Evolutionary conservation across 1,140 invertebrate species (phyloP).

Genomic region (Micrasema minimum): DNA sequence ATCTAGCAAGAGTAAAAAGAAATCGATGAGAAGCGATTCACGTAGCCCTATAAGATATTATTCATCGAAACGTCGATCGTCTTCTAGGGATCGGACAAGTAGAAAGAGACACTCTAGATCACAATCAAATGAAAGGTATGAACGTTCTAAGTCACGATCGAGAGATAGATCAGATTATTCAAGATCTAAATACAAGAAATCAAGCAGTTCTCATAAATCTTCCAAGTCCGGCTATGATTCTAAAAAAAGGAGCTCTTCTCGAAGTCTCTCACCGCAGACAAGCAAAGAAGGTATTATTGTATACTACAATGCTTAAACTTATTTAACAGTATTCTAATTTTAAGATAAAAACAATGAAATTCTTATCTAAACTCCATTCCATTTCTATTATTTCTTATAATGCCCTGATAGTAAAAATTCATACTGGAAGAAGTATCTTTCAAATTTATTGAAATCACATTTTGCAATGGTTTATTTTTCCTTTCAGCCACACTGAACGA

Average conservation of each 20-base stretch:
- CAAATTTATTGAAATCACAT: too few relatives aligned
- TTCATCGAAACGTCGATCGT: constrained; percentile 35
- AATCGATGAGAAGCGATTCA: constrained; percentile 29
- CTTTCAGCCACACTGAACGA: constrained; percentile 21
- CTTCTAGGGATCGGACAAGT: constrained; percentile 36
- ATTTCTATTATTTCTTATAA: too few relatives aligned
- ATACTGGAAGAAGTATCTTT: too few relatives aligned
- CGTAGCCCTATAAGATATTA: constrained; percentile 43
- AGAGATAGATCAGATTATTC: constrained; percentile 41
- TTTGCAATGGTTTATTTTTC: too few relatives aligned
- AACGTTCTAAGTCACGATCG: constrained; percentile 38
- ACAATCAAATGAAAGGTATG: constrained; percentile 18
- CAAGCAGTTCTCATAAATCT: constrained; percentile 35
- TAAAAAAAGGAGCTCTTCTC: constrained; percentile 39
- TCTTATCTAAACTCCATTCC: too few relatives aligned
- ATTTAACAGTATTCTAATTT: too few relatives aligned
- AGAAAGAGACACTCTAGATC: constrained; percentile 40
- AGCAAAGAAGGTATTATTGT: constrained; percentile 41
- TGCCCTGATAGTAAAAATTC: too few relatives aligned
- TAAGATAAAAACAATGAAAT: too few relatives aligned
- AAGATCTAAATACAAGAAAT: constrained; percentile 36
- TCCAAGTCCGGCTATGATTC: constrained; percentile 30
- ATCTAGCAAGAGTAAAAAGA: constrained; percentile 35
- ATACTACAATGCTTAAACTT: neutral
- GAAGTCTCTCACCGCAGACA: constrained; percentile 36